These are phyloP conservation scores for Atta colombica DNA, from an alignment of 1,140 invertebrate species.

Conservation along the genomic window DNA sequence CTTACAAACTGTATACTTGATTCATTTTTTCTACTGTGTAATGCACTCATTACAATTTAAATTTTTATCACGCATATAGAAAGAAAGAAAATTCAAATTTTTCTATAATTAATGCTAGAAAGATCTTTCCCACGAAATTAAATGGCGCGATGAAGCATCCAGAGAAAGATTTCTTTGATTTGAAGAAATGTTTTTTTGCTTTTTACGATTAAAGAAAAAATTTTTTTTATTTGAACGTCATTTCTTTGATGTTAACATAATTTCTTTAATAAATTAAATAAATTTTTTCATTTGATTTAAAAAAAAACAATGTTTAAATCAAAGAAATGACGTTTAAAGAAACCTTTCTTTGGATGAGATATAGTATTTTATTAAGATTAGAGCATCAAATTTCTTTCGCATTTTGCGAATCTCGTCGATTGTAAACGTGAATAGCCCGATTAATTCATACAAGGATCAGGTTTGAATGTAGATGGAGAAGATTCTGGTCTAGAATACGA, in stretches of 20 bases:
- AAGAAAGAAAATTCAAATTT: not conserved
- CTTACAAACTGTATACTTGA: not conserved
- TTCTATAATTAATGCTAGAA: not conserved
- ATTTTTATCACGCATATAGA: not conserved
- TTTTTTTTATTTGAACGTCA: too few relatives aligned
- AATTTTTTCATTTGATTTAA: too few relatives aligned
- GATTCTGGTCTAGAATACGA: not conserved
- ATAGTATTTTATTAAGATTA: constrained; percentile 3
- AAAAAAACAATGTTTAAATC: too few relatives aligned
- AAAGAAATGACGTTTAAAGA: too few relatives aligned
- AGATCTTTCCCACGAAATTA: not conserved
- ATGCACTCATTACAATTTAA: not conserved
- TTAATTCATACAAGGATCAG: not conserved
- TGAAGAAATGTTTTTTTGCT: too few relatives aligned
- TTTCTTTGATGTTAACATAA: too few relatives aligned
- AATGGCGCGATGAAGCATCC: not conserved
- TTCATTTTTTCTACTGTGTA: not conserved
- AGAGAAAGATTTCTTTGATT: too few relatives aligned
- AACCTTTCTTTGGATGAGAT: not conserved
- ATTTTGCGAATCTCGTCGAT: not conserved
- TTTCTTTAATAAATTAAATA: too few relatives aligned
- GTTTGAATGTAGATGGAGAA: constrained; percentile 1
- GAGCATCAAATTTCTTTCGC: not conserved
- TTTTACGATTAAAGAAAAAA: too few relatives aligned
- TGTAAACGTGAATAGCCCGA: not conserved